Evolutionary conservation across 1,140 invertebrate species (phyloP), one percentile per base, ranked within the genome.

Genomic region (Leptoteleia sp.): DNA sequence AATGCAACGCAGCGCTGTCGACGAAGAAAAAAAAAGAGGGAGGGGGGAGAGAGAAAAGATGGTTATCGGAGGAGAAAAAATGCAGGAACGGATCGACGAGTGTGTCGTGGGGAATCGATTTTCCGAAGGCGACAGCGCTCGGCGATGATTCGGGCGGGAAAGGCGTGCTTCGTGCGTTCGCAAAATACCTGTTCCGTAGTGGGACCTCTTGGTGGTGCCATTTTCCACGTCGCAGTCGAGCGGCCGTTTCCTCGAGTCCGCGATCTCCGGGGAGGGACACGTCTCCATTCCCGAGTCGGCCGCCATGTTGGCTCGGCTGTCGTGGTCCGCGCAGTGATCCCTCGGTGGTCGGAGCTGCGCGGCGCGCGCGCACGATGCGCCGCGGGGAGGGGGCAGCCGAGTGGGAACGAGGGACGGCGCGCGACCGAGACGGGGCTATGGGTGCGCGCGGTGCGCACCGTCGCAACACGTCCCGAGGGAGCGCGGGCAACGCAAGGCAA

Each of bases 121-220:
- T n/a, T n/a, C n/a, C n/a, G n/a, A n/a, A n/a, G n/a, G n/a, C n/a
- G n/a, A n/a, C n/a, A n/a, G n/a, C n/a, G n/a, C n/a, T n/a, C n/a
- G n/a, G n/a, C n/a, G n/a, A n/a, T n/a, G n/a, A n/a, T n/a, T n/a
- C n/a, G n/a, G n/a, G n/a, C n/a, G n/a, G n/a, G n/a, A n/a, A n/a
- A n/a, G n/a, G n/a, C n/a, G n/a, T n/a, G n/a, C n/a, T n/a, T n/a
- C n/a, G n/a, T n/a, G n/a, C n/a, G n/a, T n/a, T n/a, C n/a, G n/a
- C n/a, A n/a, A n/a, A n/a, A n/a, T n/a, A n/a, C n/a, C n/a, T n/a
- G n/a, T n/a, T 38, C 94, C 95, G 90, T 95, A 96, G 90, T 96
- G 95, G 72, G 95, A 96, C 88, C 95, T 93, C 91, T 96, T 96
- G 76, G 94, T 94, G 81, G 95, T 93, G 81, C 94, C 95, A 91